These are phyloP conservation scores for Planococcus citri DNA, from an alignment of 1,140 invertebrate species.

Conservation along the genomic window DNA sequence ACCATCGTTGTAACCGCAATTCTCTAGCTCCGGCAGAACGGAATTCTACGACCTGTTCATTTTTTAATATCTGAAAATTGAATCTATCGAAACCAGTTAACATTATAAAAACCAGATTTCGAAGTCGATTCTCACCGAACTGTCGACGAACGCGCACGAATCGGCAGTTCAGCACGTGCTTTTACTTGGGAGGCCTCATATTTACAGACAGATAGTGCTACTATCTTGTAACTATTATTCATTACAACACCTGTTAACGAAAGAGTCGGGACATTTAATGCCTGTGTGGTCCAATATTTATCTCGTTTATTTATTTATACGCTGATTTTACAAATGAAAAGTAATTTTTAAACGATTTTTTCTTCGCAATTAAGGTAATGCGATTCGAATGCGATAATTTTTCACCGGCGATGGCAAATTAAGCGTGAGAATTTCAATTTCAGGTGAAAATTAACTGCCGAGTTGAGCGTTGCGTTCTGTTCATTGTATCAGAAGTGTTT, in stretches of 20 bases:
- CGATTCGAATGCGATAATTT: no score
- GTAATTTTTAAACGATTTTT: no score
- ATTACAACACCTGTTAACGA: constrained; percentile 20
- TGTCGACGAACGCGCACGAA: constrained; percentile 5
- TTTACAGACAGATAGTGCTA: constrained; percentile 20
- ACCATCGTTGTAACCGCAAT: constrained; percentile 9
- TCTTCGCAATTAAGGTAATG: no score
- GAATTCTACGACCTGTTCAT: constrained; percentile 12
- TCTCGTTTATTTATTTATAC: no score
- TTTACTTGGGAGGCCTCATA: constrained; percentile 20
- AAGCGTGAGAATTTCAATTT: no score
- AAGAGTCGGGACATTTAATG: constrained; percentile 8
- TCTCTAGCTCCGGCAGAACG: constrained; percentile 12
- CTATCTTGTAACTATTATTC: constrained; percentile 19
- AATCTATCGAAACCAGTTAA: constrained; percentile 19
- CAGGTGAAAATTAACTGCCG: no score
- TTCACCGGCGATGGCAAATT: no score
- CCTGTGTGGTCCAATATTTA: constrained; percentile 11
- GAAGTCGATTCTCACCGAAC: constrained; percentile 9
- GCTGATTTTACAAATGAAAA: no score
- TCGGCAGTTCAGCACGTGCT: constrained; percentile 13
- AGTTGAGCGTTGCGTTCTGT: no score
- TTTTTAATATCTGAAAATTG: constrained; percentile 19
- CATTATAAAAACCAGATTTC: constrained; percentile 9
- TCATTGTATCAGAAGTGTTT: no score